Percentiles rank a stretch among this genome's conserved stretches.
Evolutionary conservation across 2,113 vertebrate genomes (phyloP).

Genomic region (Mola mola): DNA sequence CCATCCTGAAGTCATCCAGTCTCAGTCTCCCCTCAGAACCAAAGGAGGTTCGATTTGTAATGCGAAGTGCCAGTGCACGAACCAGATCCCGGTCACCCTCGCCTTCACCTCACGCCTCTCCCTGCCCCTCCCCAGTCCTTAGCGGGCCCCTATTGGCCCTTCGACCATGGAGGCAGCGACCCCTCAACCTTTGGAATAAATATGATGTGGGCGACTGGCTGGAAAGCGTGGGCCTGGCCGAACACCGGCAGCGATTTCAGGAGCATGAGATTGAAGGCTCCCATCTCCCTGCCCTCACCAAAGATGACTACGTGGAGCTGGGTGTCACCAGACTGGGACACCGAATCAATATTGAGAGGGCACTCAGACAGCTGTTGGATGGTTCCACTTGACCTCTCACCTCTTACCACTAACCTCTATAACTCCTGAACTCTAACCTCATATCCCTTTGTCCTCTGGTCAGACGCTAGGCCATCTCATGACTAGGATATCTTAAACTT

Average conservation of each 20-base stretch:
- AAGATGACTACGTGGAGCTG: slow-evolving; percentile 98
- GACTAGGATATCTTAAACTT: slow-evolving; percentile 48
- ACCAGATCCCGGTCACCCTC: slow-evolving; percentile 95
- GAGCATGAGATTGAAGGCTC: slow-evolving; percentile 98
- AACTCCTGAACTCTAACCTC: slow-evolving; percentile 65
- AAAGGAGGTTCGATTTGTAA: slow-evolving; percentile 97
- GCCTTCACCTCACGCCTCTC: slow-evolving; percentile 87
- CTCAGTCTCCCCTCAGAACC: slow-evolving; percentile 96
- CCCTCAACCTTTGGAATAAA: slow-evolving; percentile 95
- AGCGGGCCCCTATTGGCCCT: slow-evolving; percentile 87
- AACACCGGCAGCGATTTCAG: slow-evolving; percentile 97
- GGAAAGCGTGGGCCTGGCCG: slow-evolving; percentile 95
- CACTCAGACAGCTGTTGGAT: slow-evolving; percentile 92
- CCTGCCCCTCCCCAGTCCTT: slow-evolving; percentile 87
- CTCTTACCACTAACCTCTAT: slow-evolving; percentile 50
- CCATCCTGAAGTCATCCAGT: slow-evolving; percentile 98
- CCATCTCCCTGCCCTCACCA: slow-evolving; percentile 94
- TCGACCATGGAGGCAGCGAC: slow-evolving; percentile 95
- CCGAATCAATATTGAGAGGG: slow-evolving; percentile 98
- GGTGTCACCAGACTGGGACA: slow-evolving; percentile 98
- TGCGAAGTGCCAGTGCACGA: slow-evolving; percentile 93
- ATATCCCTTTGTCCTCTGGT: slow-evolving; percentile 51
- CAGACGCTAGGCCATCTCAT: slow-evolving; percentile 50
- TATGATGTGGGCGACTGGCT: slow-evolving; percentile 98
- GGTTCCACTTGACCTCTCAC: slow-evolving; percentile 85